phyloP scores from a whole-genome alignment of 2,888 invertebrate genomes.

The Scaptomyza caliginosa region DNA sequence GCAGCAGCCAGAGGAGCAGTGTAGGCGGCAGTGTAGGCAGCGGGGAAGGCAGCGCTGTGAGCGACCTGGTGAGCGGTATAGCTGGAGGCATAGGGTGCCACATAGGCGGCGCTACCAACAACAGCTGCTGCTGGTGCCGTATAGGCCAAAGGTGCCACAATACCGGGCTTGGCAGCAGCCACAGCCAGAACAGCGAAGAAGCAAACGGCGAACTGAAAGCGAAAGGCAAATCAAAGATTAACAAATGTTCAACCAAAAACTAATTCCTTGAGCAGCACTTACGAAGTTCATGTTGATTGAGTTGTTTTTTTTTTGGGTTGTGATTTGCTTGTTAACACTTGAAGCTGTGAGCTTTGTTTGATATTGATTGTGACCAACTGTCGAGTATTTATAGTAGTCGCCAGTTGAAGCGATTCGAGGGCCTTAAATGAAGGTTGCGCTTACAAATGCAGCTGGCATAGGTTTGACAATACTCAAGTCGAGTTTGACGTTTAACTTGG shows the following conservation, averaged over 20 bases:
- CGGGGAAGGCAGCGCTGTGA: slow-evolving; percentile 79
- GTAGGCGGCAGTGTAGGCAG: slow-evolving; percentile 61
- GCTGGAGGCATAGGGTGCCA: slow-evolving; percentile 81
- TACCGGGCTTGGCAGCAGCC: slow-evolving; percentile 71
- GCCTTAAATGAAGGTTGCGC: slow-evolving; percentile 57
- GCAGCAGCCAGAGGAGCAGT: slow-evolving; percentile 42
- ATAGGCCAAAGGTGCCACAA: slow-evolving; percentile 70
- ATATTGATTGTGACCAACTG: slow-evolving; percentile 33
- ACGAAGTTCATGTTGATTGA: slow-evolving; percentile 72
- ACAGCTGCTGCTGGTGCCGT: slow-evolving; percentile 75
- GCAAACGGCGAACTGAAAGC: slow-evolving; percentile 69
- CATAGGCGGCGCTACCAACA: slow-evolving; percentile 78
- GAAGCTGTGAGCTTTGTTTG: slow-evolving; percentile 66
- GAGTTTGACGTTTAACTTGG: slow-evolving; percentile 28
- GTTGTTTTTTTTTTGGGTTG: slow-evolving; percentile 20
- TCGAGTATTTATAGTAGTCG: slow-evolving; percentile 52
- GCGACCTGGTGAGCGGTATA: slow-evolving; percentile 70
- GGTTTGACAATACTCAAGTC: slow-evolving; percentile 8
- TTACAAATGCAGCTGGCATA: slow-evolving; percentile 71
- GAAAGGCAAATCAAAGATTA: not conserved
- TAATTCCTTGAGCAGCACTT: slow-evolving; percentile 41
- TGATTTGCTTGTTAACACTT: slow-evolving; percentile 47
- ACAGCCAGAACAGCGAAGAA: slow-evolving; percentile 76
- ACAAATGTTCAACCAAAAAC: not conserved
- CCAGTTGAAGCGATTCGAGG: slow-evolving; percentile 20